A percentile compares a stretch with the other conserved stretches of the same genome.
These are phyloP conservation scores for Ellobius talpinus DNA, from an alignment of 2,113 vertebrate species.

Conservation along the genomic window DNA sequence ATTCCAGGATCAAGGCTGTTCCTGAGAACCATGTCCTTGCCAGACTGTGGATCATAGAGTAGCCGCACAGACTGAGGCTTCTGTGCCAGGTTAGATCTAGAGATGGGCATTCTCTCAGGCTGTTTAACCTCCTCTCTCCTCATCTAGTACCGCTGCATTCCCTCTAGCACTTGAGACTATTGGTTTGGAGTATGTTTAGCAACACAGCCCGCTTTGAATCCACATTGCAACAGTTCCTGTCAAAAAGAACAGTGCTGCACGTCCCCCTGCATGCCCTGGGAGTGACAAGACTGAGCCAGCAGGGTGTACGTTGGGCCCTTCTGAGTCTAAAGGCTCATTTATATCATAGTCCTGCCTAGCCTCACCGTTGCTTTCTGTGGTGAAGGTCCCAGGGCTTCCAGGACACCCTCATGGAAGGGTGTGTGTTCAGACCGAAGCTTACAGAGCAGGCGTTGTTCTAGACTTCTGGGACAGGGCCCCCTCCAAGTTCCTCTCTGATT, in stretches of 20 bases:
- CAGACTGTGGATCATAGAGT: not conserved
- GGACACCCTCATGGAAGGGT: not conserved
- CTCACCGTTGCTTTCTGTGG: rapidly evolving
- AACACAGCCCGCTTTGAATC: too few species aligned
- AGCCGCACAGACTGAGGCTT: too few species aligned
- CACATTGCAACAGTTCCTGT: not conserved
- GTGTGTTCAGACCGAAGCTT: not conserved
- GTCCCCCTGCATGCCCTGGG: rapidly evolving
- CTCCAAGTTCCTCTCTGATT: not conserved
- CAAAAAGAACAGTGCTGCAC: not conserved
- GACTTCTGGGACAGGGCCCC: not conserved
- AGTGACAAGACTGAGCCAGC: not conserved
- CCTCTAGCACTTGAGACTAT: not conserved
- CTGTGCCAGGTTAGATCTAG: not conserved
- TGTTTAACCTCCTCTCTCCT: not conserved
- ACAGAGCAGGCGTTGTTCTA: not conserved
- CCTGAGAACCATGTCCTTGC: not conserved
- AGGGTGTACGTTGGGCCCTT: not conserved
- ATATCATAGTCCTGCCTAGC: rapidly evolving
- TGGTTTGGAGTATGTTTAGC: not conserved
- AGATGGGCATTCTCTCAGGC: not conserved
- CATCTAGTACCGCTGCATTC: not conserved
- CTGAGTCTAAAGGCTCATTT: rapidly evolving
- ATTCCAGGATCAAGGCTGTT: not conserved
- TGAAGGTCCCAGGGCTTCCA: not conserved